Conservation (phyloP, 2,113 vertebrate genomes). For the Rostratula benghalensis region DNA sequence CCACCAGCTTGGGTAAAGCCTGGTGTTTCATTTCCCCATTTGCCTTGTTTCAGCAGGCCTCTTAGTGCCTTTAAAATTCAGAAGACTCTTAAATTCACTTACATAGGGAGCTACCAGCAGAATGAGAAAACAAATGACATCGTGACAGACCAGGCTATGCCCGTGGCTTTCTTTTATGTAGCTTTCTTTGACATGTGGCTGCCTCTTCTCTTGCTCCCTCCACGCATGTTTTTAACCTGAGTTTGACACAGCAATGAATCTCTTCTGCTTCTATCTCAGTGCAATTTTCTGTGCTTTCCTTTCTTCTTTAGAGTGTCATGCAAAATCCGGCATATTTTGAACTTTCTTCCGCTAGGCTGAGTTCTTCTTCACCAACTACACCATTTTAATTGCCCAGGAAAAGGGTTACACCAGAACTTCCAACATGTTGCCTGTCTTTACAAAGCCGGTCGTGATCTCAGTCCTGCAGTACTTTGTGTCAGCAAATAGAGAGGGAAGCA, state of each 20-base stretch:
- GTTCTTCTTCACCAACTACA: neutral
- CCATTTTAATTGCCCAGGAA: neutral
- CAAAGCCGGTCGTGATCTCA: neutral
- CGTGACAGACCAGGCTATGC: too few species aligned
- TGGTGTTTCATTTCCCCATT: constrained; percentile 40
- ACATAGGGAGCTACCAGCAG: too few species aligned
- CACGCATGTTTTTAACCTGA: neutral
- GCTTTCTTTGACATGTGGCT: neutral
- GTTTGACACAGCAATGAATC: neutral
- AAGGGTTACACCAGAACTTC: neutral
- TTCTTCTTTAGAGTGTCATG: neutral
- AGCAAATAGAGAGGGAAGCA: neutral
- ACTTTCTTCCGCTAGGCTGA: neutral
- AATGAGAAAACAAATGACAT: too few species aligned
- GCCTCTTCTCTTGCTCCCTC: neutral
- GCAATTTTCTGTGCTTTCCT: neutral
- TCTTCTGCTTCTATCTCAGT: neutral
- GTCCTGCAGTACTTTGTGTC: neutral
- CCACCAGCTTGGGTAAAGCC: neutral
- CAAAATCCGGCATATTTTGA: neutral
- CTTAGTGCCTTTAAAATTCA: too few species aligned
- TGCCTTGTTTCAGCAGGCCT: neutral
- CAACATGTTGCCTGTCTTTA: neutral
- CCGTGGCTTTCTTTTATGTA: neutral
- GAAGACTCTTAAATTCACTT: too few species aligned